Conservation (phyloP, 2,797 vertebrate species). For the Antrozous pallidus region DNA sequence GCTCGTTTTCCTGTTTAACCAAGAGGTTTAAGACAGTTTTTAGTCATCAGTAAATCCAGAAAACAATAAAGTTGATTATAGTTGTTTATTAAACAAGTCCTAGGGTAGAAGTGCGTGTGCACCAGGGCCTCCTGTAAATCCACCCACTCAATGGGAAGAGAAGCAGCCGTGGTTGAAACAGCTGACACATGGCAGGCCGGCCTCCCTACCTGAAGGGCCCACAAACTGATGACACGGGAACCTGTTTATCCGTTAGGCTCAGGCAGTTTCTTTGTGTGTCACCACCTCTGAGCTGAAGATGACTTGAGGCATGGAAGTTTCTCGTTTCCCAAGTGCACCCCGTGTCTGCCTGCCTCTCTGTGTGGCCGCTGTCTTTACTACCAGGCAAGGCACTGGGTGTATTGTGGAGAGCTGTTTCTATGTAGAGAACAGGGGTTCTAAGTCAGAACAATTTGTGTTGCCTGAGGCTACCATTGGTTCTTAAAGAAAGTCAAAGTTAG, state of each 20-base stretch:
- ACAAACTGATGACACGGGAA: fast-evolving
- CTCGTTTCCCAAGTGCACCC: not conserved
- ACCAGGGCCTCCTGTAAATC: not conserved
- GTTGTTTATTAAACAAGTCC: slow-evolving; percentile 73
- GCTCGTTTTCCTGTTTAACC: slow-evolving; percentile 62
- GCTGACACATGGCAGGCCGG: not conserved
- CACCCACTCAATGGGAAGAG: not conserved
- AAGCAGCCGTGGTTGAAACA: not conserved
- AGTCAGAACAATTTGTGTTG: not conserved
- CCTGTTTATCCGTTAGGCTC: not conserved
- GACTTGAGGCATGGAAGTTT: not conserved
- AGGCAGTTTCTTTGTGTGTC: not conserved
- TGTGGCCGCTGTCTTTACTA: not conserved
- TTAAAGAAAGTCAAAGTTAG: not conserved
- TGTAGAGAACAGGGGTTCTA: not conserved
- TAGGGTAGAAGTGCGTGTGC: not conserved
- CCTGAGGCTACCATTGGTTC: not conserved
- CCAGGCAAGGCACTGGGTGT: fast-evolving
- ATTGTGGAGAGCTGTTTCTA: not conserved
- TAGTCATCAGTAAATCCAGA: slow-evolving; percentile 32
- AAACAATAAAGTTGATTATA: slow-evolving; percentile 57
- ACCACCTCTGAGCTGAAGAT: not conserved
- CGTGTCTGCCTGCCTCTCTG: too few relatives aligned
- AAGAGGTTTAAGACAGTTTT: slow-evolving; percentile 27
- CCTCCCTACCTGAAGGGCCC: not conserved